phyloP scores from a whole-genome alignment of 2,888 invertebrate genomes.

The Aricia artaxerxes region DNA sequence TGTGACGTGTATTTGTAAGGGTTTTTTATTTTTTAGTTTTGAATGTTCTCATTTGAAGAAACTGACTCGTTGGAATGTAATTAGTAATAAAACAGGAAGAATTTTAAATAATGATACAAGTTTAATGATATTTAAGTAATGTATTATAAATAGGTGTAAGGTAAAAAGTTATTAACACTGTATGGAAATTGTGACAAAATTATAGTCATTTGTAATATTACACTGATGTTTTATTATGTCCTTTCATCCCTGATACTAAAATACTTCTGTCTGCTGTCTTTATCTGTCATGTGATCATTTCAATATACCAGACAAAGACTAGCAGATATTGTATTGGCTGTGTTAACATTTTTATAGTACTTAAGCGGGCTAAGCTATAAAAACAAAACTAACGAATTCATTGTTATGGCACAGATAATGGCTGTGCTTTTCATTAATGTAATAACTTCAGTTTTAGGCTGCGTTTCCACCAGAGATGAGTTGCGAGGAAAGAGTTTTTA shows the following conservation, averaged over 20 bases:
- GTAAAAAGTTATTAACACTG: slow-evolving; percentile 81
- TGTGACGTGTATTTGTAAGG: slow-evolving; percentile 66
- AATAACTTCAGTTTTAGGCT: too few species aligned
- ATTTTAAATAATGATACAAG: slow-evolving; percentile 77
- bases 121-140: slow-evolving; percentile 77
- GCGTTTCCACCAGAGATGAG: too few species aligned
- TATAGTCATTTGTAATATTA: slow-evolving; percentile 82
- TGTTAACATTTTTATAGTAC: too few species aligned
- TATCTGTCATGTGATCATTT: too few species aligned
- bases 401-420: too few species aligned
- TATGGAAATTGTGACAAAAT: slow-evolving; percentile 82
- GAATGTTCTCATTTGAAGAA: slow-evolving; percentile 59
- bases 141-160: slow-evolving; percentile 78
- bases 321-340: too few species aligned
- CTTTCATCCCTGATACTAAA: slow-evolving; percentile 35
- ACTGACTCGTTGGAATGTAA: slow-evolving; percentile 73
- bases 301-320: too few species aligned
- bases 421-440: too few species aligned
- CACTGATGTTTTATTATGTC: slow-evolving; percentile 67
- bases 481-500: too few species aligned
- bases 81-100: slow-evolving; percentile 76
- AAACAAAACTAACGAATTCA: too few species aligned
- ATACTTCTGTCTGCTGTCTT: background rate
- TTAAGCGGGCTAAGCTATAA: too few species aligned
- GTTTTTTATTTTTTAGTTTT: slow-evolving; percentile 56